Evolutionary conservation across 2,888 invertebrate genomes (phyloP).

Genomic region (Machimus rusticus): DNA sequence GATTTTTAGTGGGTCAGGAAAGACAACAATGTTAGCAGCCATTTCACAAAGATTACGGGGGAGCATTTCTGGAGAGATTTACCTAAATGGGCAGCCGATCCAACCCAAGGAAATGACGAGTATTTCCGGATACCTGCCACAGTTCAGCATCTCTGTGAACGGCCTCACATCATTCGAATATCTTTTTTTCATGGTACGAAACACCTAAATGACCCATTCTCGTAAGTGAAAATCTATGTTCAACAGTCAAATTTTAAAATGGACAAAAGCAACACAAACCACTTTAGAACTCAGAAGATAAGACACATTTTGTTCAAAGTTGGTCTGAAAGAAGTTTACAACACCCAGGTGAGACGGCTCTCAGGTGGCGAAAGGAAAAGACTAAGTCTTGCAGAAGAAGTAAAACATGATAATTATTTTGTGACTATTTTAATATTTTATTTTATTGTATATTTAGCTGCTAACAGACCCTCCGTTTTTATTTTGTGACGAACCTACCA

Average conservation of each 20-base stretch:
- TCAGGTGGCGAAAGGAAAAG: constrained; percentile 91
- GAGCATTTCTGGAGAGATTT: constrained; percentile 72
- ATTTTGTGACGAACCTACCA: constrained; percentile 94
- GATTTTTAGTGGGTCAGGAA: constrained; percentile 74
- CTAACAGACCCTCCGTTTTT: constrained; percentile 87
- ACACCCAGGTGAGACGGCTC: constrained; percentile 76
- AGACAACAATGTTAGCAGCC: constrained; percentile 77
- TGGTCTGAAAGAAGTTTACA: constrained; percentile 74
- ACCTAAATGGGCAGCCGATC: constrained; percentile 73
- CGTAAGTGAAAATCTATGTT: not conserved
- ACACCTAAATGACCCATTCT: not conserved
- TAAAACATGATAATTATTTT: constrained; percentile 53
- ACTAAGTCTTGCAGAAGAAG: constrained; percentile 87
- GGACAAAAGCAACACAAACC: constrained; percentile 67
- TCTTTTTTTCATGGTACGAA: constrained; percentile 81
- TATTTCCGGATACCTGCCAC: constrained; percentile 86
- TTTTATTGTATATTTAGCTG: constrained; percentile 65
- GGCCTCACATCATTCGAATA: constrained; percentile 83
- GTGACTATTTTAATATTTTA: not conserved
- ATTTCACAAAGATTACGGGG: constrained; percentile 77
- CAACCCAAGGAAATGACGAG: constrained; percentile 72
- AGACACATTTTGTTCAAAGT: constrained; percentile 66
- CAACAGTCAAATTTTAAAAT: constrained; percentile 78
- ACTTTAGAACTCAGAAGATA: constrained; percentile 57
- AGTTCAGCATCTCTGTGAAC: constrained; percentile 82